Evolutionary conservation across 2,113 vertebrate genomes (phyloP), one percentile per base, ranked within the genome.

Genomic region (Ageneiosus marmoratus): DNA sequence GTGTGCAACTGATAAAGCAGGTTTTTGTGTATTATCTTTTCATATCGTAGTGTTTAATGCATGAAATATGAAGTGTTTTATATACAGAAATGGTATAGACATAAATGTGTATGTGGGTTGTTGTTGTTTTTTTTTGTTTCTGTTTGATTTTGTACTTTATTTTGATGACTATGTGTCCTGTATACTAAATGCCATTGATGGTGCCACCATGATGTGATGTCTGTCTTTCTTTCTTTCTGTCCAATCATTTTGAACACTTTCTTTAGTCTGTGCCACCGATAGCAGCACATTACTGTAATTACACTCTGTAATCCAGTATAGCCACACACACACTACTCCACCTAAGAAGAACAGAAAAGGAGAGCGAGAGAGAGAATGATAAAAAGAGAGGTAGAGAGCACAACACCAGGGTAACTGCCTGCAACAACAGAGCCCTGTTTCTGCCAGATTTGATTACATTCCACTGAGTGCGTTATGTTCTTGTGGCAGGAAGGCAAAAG

Each of bases 381-480:
- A 60, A 60, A 37, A 44, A 16, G 15, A 56, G 18, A 32, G 22
- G 34, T 73, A 34, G 73, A 53, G 18, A 34, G 27, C 73, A 34
- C 18, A 6, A 29, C 60, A 50, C 6, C 18, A 46, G 70, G 85
- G 76, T 72, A 80, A 86, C 73, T 73, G 75, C 63, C 80, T 62
- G 41, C 56, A 82, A 62, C 7, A 87, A 51, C 80, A 88, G 60
- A 79, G 63, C 60, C 76, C 37, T 82, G 53, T 80, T 74, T 82
- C 58, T 84, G 62, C 80, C 78, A 62, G 65, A 87, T 88, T 88
- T 81, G 69, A 62, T 53, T 84, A 84, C 51, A 86, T 79, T 89
- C 60, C 65, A 63, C 48, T 37, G 41, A 63, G 77, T 58, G 50
- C 51, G 70, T 80, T 84, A 37, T 20, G 8, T 73, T 85, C 51